Percentiles rank a stretch among this genome's conserved stretches.
phyloP scores from a whole-genome alignment of 2,888 invertebrate species.

The Pilophorus perplexus region DNA sequence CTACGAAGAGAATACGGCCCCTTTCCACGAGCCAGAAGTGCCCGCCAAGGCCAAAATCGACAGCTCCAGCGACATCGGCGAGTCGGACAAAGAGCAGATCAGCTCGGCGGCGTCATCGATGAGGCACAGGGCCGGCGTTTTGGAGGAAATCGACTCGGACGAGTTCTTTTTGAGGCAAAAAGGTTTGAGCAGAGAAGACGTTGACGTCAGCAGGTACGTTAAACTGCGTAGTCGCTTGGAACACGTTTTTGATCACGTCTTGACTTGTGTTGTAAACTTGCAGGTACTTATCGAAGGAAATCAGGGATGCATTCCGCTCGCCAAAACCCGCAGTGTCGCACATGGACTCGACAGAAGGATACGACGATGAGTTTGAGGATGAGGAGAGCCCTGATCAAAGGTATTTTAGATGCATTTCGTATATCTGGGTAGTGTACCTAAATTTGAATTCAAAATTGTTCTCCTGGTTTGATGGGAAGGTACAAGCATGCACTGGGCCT shows the following conservation, averaged over 20 bases:
- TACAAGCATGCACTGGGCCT: too few species aligned
- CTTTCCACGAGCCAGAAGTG: conserved; percentile 38
- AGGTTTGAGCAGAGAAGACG: conserved; percentile 78
- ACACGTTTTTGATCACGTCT: too few species aligned
- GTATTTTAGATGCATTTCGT: too few species aligned
- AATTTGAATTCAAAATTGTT: too few species aligned
- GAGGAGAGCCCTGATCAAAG: neutral
- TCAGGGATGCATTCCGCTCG: conserved; percentile 70
- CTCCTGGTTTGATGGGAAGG: too few species aligned
- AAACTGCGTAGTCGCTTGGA: too few species aligned
- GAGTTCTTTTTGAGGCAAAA: conserved; percentile 81
- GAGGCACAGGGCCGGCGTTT: conserved; percentile 56
- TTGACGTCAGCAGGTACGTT: conserved; percentile 72
- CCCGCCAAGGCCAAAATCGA: conserved; percentile 37
- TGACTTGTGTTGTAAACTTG: too few species aligned
- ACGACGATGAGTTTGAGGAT: conserved; percentile 46
- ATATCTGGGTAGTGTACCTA: neutral
- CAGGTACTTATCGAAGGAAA: conserved; percentile 76
- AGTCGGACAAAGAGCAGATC: conserved; percentile 45
- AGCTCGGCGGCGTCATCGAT: conserved; percentile 48
- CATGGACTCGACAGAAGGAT: conserved; percentile 56
- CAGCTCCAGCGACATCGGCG: conserved; percentile 39
- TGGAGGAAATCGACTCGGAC: conserved; percentile 83
- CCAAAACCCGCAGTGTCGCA: conserved; percentile 65
- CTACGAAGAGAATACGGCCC: conserved; percentile 32